Percentiles rank a stretch among this genome's conserved stretches.
Conservation (phyloP, 37 sponge, comb jelly and placozoan genomes). For the Oscarella lobularis region DNA sequence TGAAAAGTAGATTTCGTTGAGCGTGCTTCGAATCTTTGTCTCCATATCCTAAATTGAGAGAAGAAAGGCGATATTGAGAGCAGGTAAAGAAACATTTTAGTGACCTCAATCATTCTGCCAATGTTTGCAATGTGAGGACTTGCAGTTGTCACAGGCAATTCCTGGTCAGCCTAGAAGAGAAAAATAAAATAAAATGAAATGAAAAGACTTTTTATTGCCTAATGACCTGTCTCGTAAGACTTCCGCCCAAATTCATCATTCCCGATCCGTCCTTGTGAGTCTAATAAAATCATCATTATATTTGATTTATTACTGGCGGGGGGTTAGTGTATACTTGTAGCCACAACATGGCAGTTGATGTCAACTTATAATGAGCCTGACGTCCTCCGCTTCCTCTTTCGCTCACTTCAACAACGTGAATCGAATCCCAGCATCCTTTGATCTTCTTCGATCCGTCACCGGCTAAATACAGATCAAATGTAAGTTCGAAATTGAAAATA, state of each 20-base stretch:
- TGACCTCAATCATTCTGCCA: conserved; percentile 83
- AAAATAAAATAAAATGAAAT: not conserved
- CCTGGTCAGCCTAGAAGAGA: conserved; percentile 23
- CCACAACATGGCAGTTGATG: conserved; percentile 98
- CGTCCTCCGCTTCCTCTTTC: conserved; percentile 70
- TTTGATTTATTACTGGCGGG: too few species aligned
- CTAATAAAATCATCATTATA: conserved; percentile 22
- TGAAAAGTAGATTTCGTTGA: conserved; percentile 93
- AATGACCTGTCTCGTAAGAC: conserved; percentile 76
- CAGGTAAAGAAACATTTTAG: not conserved
- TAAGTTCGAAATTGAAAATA: not conserved
- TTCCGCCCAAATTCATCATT: conserved; percentile 92
- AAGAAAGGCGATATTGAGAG: too few species aligned
- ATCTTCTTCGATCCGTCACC: conserved; percentile 79
- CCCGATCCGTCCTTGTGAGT: conserved; percentile 80
- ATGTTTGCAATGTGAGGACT: conserved; percentile 91
- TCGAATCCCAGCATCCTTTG: conserved; percentile 97
- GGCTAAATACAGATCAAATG: conserved; percentile 10
- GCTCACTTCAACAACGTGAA: conserved; percentile 91
- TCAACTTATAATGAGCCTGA: conserved; percentile 90
- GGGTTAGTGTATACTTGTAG: too few species aligned
- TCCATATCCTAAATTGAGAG: conserved; percentile 89
- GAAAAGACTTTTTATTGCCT: not conserved
- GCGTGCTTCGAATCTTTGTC: conserved; percentile 67
- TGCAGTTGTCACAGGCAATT: conserved; percentile 57